A percentile compares a stretch with the other conserved stretches of the same genome.
phyloP scores from a whole-genome alignment of 1,140 invertebrate species.

The Brachionus asplanchnoidis region DNA sequence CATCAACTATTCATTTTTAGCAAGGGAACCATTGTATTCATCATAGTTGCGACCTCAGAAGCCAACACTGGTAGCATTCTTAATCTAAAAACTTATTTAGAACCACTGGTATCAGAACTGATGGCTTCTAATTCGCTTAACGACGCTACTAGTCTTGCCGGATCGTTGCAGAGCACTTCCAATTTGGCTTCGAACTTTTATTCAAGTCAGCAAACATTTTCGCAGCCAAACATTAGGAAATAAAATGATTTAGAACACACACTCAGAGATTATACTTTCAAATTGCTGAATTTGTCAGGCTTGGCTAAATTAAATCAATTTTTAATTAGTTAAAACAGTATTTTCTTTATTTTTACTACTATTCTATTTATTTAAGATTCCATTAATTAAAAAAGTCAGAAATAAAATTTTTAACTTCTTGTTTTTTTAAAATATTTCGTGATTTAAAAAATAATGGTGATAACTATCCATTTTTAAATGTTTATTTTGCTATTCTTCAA shows the following conservation, averaged over 20 bases:
- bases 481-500: not conserved
- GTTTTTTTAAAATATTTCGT: not conserved
- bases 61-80: constrained; percentile 38
- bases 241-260: not conserved
- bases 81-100: constrained; percentile 27
- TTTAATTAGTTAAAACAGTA: not conserved
- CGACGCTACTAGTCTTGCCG: constrained; percentile 3
- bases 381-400: not conserved
- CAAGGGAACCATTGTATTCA: constrained; percentile 37
- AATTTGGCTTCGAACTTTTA: constrained; percentile 10
- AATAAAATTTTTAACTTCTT: not conserved
- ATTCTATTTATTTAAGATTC: not conserved
- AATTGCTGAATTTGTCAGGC: not conserved
- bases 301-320: not conserved
- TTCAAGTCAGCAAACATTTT: not conserved
- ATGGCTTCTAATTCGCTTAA: not conserved
- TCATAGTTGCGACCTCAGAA: constrained; percentile 11
- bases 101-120: constrained; percentile 17
- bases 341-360: not conserved
- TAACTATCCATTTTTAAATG: not conserved
- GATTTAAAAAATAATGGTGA: not conserved
- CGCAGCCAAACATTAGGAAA: not conserved
- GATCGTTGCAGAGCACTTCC: constrained; percentile 5
- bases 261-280: not conserved
- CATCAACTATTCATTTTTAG: constrained; percentile 40